Evolutionary conservation across 2,113 vertebrate species (phyloP).

Genomic region (Aleadryas rufinucha): DNA sequence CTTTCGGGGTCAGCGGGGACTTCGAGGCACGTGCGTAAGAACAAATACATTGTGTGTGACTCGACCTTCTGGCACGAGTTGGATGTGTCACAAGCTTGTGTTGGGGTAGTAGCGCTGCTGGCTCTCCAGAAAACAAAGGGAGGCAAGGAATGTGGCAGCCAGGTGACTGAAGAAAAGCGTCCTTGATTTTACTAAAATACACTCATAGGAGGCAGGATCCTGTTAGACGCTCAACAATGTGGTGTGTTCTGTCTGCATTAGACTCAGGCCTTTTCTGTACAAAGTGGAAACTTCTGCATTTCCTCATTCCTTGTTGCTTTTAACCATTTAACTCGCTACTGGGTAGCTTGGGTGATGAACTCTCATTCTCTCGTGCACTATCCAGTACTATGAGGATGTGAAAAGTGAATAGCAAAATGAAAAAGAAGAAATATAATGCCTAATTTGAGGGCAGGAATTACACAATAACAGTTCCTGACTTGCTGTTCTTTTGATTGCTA

Average conservation of each 20-base stretch:
- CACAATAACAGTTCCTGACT: neutral
- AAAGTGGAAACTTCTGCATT: neutral
- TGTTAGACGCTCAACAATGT: accelerated
- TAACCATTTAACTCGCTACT: accelerated
- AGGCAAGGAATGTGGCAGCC: neutral
- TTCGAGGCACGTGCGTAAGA: neutral
- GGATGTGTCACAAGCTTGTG: neutral
- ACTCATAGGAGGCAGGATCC: neutral
- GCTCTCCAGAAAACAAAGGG: neutral
- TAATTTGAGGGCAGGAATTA: neutral
- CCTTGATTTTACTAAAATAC: neutral
- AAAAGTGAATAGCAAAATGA: neutral
- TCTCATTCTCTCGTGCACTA: neutral
- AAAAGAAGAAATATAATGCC: neutral
- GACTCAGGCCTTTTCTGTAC: neutral
- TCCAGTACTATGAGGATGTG: neutral
- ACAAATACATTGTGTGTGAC: neutral
- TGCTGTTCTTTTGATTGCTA: neutral
- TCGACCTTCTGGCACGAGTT: neutral
- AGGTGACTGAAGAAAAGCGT: neutral
- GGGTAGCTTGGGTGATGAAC: neutral
- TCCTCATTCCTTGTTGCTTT: neutral
- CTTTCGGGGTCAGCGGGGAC: neutral
- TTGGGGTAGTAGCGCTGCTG: neutral
- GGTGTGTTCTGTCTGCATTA: neutral